A percentile compares a stretch with the other conserved stretches of the same genome.
phyloP scores from a whole-genome alignment of 37 sponge, comb jelly and placozoan genomes.

The Beroe ovata region DNA sequence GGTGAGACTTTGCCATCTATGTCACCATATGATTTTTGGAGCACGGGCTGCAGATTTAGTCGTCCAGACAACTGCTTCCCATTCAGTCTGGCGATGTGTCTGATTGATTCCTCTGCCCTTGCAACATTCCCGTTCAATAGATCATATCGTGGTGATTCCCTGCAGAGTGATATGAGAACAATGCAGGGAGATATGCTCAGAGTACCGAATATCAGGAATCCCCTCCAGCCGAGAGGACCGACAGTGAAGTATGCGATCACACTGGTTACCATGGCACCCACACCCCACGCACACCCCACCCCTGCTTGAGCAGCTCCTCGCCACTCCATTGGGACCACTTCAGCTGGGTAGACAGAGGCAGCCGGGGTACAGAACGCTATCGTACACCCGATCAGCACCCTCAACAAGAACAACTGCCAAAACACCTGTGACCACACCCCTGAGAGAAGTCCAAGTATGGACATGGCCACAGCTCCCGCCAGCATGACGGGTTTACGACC shows the following conservation, averaged over 20 bases:
- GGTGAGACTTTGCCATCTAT: background rate
- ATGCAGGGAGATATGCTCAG: background rate
- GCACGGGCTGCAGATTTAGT: background rate
- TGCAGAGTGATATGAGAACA: background rate
- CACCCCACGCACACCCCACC: background rate
- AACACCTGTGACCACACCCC: background rate
- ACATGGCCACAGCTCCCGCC: background rate
- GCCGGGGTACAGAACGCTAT: slow-evolving; percentile 5
- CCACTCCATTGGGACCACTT: background rate
- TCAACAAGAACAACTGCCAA: background rate
- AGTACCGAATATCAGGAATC: background rate
- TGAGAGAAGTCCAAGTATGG: background rate
- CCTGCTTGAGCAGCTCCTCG: background rate
- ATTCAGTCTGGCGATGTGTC: background rate
- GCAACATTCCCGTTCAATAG: background rate
- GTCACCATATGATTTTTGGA: background rate
- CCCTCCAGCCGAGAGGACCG: background rate
- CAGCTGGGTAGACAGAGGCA: slow-evolving; percentile 4
- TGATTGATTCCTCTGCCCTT: background rate
- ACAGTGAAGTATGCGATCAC: background rate
- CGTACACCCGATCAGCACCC: background rate
- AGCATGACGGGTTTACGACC: slow-evolving; percentile 7
- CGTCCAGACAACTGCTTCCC: background rate
- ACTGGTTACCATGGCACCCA: background rate
- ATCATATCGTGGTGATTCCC: slow-evolving; percentile 6